Percentiles rank a stretch among this genome's conserved stretches.
Evolutionary conservation across 1,140 invertebrate species (phyloP).

Genomic region (Polyergus mexicanus): DNA sequence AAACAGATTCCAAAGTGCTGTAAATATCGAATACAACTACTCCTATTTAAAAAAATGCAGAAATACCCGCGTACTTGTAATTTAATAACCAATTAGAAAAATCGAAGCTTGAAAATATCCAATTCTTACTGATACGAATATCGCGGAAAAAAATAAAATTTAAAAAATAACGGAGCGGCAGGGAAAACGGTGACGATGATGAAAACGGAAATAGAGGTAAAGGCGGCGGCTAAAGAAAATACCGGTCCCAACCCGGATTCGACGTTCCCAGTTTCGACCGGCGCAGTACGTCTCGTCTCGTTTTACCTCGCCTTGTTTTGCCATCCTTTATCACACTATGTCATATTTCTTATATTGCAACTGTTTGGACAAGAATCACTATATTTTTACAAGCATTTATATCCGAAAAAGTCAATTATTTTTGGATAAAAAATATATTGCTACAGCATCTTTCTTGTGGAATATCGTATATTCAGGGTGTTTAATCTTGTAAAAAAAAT

Average conservation of each 20-base stretch:
- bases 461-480: too few species aligned
- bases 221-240: conserved; percentile 30
- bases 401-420: too few species aligned
- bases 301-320: neutral
- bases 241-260: conserved; percentile 27
- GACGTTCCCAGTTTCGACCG: conserved; percentile 74
- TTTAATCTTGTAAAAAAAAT: too few species aligned
- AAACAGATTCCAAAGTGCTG: neutral
- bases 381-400: neutral
- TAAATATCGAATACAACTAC: neutral
- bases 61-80: neutral
- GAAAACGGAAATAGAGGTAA: neutral
- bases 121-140: neutral
- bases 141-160: too few species aligned
- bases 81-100: neutral
- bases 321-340: neutral
- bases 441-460: too few species aligned
- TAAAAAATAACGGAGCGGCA: neutral
- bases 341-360: conserved; percentile 69
- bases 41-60: neutral
- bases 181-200: neutral
- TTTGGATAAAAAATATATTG: too few species aligned
- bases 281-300: conserved; percentile 20
- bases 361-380: conserved; percentile 69
- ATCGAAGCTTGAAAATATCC: neutral